Evolutionary conservation across 1,140 invertebrate genomes (phyloP).

Genomic region (Drosophila nannoptera): DNA sequence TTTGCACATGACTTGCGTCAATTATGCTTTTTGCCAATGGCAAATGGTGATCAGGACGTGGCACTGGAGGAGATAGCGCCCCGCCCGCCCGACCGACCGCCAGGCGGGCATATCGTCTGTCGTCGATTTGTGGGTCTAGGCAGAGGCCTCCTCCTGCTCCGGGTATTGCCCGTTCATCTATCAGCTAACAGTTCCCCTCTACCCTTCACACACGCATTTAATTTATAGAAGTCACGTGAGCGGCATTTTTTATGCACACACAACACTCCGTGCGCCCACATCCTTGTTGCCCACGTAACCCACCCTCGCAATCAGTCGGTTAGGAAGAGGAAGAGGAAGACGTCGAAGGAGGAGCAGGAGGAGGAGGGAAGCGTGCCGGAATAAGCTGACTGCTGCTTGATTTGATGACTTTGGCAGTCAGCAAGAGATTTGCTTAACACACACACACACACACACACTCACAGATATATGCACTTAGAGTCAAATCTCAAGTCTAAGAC

Average conservation of each 20-base stretch:
- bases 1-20: constrained; percentile 61
- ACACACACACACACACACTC: not conserved
- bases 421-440: constrained; percentile 34
- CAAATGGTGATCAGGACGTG: not conserved
- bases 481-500: constrained; percentile 6
- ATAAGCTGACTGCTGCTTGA: constrained; percentile 41
- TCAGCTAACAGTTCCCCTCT: constrained; percentile 24
- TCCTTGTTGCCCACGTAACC: not conserved
- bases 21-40: constrained; percentile 49
- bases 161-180: constrained; percentile 32
- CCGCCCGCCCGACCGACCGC: no score
- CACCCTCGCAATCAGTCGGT: constrained; percentile 35
- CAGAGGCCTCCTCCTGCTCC: constrained; percentile 47
- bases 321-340: no score
- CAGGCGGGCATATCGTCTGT: no score
- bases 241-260: constrained; percentile 56
- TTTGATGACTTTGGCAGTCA: constrained; percentile 56
- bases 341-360: no score
- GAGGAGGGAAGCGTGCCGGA: constrained; percentile 37
- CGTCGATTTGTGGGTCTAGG: no score
- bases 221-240: constrained; percentile 72
- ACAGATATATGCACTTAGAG: constrained; percentile 1
- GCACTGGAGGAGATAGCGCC: not conserved
- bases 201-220: constrained; percentile 45
- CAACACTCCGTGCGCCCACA: not conserved